Conservation (phyloP, 2,797 vertebrate species). For the Acomys russatus region DNA sequence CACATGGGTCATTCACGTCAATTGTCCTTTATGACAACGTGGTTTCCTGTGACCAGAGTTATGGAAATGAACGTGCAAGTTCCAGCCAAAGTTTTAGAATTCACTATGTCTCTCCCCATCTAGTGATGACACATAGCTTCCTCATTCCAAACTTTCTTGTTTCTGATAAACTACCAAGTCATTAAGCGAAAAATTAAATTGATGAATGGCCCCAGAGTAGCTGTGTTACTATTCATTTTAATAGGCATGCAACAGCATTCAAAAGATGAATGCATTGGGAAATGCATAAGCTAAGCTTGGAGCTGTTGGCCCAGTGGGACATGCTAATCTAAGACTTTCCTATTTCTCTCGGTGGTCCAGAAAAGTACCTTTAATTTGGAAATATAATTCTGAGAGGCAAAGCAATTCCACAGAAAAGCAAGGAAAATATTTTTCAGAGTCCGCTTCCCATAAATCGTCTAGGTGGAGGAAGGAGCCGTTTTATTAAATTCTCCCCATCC, state of each 20-base stretch:
- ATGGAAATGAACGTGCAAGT: neutral
- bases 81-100: neutral
- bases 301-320: neutral
- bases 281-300: neutral
- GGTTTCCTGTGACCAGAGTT: neutral
- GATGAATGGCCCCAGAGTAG: neutral
- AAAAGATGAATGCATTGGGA: neutral
- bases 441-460: neutral
- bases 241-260: neutral
- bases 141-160: neutral
- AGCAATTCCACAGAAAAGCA: conserved; percentile 19
- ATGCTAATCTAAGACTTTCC: neutral
- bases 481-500: neutral
- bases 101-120: neutral
- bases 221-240: neutral
- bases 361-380: conserved; percentile 58
- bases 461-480: neutral
- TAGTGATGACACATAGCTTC: neutral
- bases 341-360: conserved; percentile 30
- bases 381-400: conserved; percentile 62
- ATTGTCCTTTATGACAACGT: neutral
- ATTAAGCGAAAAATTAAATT: neutral
- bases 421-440: neutral
- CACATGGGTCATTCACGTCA: neutral
- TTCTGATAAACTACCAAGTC: neutral